phyloP scores from a whole-genome alignment of 2,888 invertebrate genomes.

The Lasioglossum malachurum region DNA sequence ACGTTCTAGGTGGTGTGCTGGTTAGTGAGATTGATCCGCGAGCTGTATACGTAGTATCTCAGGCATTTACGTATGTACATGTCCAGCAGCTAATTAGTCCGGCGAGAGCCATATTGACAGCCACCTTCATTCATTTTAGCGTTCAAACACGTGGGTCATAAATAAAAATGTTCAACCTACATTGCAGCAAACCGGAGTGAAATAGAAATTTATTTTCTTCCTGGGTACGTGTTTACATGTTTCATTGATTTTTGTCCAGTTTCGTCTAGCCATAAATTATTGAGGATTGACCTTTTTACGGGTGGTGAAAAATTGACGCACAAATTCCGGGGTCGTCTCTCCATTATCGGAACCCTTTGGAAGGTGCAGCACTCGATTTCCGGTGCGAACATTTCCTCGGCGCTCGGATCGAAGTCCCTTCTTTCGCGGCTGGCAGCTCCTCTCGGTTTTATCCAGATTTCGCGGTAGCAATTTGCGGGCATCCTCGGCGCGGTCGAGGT shows the following conservation, averaged over 20 bases:
- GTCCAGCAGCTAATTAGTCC: not conserved
- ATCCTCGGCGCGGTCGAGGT: constrained; percentile 31
- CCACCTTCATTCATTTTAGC: not conserved
- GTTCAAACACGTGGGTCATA: not conserved
- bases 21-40: not conserved
- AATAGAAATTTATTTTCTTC: no score
- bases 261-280: not conserved
- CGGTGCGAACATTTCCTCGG: not conserved
- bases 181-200: no score
- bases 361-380: not conserved
- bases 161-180: not conserved
- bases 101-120: not conserved
- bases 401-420: not conserved
- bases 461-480: constrained; percentile 55
- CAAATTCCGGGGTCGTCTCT: no score
- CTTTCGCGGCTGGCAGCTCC: not conserved
- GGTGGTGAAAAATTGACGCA: not conserved
- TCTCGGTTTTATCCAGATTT: constrained; percentile 4
- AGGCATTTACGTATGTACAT: not conserved
- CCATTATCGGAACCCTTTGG: not conserved
- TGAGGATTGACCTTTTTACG: not conserved
- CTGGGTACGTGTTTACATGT: no score
- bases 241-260: no score
- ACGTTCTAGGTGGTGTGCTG: not conserved
- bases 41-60: not conserved